Base-by-base conservation (phyloP, 2,113 vertebrate species). In the Carollia perspicillata region DNA sequence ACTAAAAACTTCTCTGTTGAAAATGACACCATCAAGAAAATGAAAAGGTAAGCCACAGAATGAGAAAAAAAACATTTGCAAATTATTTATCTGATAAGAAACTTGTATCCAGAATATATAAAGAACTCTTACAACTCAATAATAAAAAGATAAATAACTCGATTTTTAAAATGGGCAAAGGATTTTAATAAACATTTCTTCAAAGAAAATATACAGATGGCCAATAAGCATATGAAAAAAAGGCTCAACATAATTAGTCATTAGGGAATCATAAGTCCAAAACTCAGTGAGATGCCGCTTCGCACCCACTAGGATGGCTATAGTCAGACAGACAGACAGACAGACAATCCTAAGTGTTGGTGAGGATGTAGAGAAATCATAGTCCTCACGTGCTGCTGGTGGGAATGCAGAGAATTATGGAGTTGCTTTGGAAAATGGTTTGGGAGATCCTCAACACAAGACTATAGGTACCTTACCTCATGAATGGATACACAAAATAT, bases 361-460 rank as follows among this genome's bases (percentile, higher is more conserved):
- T 26, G 51, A 94, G 37, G 66, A 80, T 14, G 17, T 12, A 8
- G 69, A 74, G 63, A 89, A 75, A 75, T 0, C 49, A 28, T 35
- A 68, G 88, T 71, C 81, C 4, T 89, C 47, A 51, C 3, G 30
- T 7, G 12, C 1, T 74, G 44, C 42, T 84, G 37, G 26, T 79
- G 11, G 53, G n/a, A 53, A 94, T 44, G 23, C 30, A 47, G 11
- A 81, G 47, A 75, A 55, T 2, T 5, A 22, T n/a, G n/a, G 66
- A 71, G 42, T 2, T 93, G n/a, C 51, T 94, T 87, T 75, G 58
- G 87, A 95, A 96, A 94, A 75, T 0, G 83, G 53, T 42, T 40
- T 77, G 83, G 74, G 65, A 86, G 78, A 89, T 35, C 51, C 53
- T 95, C 53, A 71, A 86, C 63, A 94, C 37, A 69, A 42, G 90